Evolutionary conservation across 2,797 vertebrate genomes (phyloP).

Genomic region (Dicrostonyx torquatus): DNA sequence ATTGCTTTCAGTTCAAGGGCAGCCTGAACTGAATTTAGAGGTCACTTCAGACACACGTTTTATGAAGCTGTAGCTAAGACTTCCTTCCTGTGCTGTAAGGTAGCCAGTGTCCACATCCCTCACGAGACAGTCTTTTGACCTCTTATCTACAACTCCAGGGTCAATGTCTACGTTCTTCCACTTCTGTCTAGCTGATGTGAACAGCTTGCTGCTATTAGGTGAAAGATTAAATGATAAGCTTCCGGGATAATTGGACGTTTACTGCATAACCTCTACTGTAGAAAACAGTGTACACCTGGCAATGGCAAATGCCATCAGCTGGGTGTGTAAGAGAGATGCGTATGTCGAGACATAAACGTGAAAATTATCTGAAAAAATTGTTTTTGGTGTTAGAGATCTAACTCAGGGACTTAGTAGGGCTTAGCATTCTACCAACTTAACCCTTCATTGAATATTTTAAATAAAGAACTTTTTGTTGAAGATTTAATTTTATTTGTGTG

Average conservation of each 20-base stretch:
- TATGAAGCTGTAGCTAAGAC: neutral
- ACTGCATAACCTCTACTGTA: neutral
- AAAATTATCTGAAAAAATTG: neutral
- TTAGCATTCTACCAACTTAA: too few species aligned
- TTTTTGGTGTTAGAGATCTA: neutral
- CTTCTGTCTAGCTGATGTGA: neutral
- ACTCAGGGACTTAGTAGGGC: neutral
- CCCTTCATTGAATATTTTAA: neutral
- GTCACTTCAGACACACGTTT: constrained; percentile 20
- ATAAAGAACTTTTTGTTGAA: neutral
- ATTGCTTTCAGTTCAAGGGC: neutral
- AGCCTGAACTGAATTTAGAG: neutral
- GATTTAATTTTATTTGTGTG: neutral
- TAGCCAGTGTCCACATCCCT: neutral
- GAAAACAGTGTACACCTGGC: neutral
- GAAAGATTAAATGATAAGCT: constrained; percentile 16
- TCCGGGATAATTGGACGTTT: neutral
- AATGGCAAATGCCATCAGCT: constrained; percentile 6
- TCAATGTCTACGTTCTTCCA: neutral
- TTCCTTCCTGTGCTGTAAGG: constrained; percentile 15
- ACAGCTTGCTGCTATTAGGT: constrained; percentile 6
- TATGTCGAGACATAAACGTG: neutral
- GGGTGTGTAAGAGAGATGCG: neutral
- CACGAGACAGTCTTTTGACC: constrained; percentile 24
- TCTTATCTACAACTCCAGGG: neutral